These are phyloP conservation scores for Dinomys branickii DNA, from an alignment of 2,113 vertebrate species.

Conservation along the genomic window DNA sequence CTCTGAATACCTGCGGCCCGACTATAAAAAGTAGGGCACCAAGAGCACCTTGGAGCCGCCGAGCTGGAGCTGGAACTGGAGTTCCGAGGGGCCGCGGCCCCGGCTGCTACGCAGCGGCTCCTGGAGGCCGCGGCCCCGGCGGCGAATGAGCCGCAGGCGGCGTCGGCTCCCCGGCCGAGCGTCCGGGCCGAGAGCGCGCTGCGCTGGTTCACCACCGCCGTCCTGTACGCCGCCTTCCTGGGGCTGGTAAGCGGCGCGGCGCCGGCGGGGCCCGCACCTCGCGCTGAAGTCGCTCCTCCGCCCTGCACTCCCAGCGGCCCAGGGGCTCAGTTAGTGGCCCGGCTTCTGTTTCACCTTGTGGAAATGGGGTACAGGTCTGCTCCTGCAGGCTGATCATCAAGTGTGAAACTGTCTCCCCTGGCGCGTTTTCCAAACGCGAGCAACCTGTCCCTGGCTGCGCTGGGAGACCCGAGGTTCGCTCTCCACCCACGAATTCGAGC, in stretches of 20 bases:
- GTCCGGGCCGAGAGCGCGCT: too few relatives aligned
- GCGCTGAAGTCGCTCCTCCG: background rate
- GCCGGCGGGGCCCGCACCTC: background rate
- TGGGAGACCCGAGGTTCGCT: background rate
- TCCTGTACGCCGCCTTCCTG: conserved; percentile 92
- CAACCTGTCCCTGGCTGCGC: background rate
- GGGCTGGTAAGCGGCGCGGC: conserved; percentile 90
- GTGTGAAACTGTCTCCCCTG: background rate
- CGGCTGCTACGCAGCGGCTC: conserved; percentile 58
- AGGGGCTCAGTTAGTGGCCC: background rate
- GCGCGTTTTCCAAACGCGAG: background rate
- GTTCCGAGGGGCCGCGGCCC: background rate
- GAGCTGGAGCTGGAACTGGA: conserved; percentile 78
- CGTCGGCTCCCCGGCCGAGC: too few relatives aligned
- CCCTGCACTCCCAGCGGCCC: background rate
- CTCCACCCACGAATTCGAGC: accelerated
- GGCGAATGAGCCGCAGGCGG: conserved; percentile 21
- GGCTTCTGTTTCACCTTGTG: background rate
- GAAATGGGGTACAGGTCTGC: background rate
- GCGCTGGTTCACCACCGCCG: too few relatives aligned
- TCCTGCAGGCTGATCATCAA: background rate
- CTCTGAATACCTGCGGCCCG: background rate
- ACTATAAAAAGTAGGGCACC: conserved; percentile 65
- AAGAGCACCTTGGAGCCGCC: conserved; percentile 61
- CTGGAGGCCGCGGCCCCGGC: background rate